Conservation (phyloP, 2,888 invertebrate genomes). For the Ellobium chinense region DNA sequence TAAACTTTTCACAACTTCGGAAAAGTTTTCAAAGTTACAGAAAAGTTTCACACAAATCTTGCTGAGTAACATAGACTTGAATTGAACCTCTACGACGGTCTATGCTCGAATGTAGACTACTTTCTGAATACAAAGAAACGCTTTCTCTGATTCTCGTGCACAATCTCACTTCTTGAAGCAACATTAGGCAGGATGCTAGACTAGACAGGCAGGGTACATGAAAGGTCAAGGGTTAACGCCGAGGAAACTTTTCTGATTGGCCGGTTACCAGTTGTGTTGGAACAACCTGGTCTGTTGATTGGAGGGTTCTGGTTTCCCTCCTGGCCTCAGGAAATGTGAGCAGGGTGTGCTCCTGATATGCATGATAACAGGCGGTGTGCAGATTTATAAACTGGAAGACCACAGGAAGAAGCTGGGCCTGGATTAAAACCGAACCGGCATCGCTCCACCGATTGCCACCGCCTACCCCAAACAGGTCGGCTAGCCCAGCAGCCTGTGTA, state of each 20-base stretch:
- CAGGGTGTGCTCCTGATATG: conserved; percentile 18
- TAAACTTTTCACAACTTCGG: not conserved
- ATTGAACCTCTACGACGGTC: not conserved
- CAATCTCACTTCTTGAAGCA: not conserved
- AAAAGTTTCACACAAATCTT: not conserved
- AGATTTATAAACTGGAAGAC: not conserved
- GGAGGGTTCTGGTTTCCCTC: conserved; percentile 16
- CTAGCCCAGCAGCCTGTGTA: not conserved
- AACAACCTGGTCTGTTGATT: conserved; percentile 8
- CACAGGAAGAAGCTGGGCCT: not conserved
- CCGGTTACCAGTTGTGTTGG: not conserved
- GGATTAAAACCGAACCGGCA: not conserved
- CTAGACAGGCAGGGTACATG: not conserved
- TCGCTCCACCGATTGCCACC: no score
- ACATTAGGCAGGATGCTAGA: not conserved
- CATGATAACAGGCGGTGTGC: not conserved
- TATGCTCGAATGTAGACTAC: not conserved
- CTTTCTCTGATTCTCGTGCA: not conserved
- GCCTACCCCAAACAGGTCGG: not conserved
- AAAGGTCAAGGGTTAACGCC: conserved; percentile 22
- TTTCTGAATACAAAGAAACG: not conserved
- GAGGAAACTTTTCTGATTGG: conserved; percentile 11
- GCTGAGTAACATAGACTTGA: not conserved
- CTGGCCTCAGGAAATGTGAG: not conserved
- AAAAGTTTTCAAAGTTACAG: not conserved